A percentile compares a stretch with the other conserved stretches of the same genome.
These are phyloP conservation scores for Schizaphis graminum DNA, from an alignment of 2,888 invertebrate species.

Conservation along the genomic window DNA sequence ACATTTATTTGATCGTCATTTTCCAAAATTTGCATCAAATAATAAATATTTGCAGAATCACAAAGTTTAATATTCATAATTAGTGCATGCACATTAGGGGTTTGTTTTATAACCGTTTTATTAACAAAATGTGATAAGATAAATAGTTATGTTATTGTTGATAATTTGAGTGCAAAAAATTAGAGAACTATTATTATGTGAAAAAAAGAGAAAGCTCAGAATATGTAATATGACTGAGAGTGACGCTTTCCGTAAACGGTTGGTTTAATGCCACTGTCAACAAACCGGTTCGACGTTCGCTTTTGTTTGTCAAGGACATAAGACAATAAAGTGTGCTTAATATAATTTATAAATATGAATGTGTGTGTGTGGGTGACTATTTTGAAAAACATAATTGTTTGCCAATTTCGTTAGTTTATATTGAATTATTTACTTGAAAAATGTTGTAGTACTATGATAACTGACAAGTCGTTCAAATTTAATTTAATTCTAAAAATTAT, in stretches of 20 bases:
- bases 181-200: constrained; percentile 46
- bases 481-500: constrained; percentile 13
- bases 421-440: background rate
- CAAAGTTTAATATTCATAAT: background rate
- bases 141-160: background rate
- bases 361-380: background rate
- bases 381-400: background rate
- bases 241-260: constrained; percentile 66
- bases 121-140: background rate
- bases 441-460: background rate
- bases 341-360: background rate
- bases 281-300: constrained; percentile 65
- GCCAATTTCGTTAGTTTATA: background rate
- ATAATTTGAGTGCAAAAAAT: constrained; percentile 31
- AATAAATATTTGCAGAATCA: background rate
- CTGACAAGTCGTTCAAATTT: background rate
- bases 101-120: background rate
- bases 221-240: constrained; percentile 53
- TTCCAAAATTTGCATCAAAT: background rate
- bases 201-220: constrained; percentile 60
- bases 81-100: background rate
- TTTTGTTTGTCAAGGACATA: constrained; percentile 65
- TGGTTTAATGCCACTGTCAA: constrained; percentile 65
- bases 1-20: background rate
- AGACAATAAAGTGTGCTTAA: constrained; percentile 47